A percentile compares a stretch with the other conserved stretches of the same genome.
Conservation (phyloP, 2,888 invertebrate genomes). For the Monochamus alternatus region DNA sequence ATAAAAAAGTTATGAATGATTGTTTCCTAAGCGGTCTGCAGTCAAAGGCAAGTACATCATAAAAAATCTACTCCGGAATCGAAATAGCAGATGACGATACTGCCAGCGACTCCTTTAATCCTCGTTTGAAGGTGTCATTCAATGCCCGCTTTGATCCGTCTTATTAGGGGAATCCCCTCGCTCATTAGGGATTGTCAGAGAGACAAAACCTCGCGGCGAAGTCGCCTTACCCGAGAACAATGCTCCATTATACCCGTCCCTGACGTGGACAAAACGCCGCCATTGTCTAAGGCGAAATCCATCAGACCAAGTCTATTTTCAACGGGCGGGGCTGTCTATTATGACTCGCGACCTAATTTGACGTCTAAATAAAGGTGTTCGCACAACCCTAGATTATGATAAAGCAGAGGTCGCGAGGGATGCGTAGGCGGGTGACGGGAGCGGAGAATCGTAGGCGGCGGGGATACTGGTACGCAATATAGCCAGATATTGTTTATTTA, state of each 20-base stretch:
- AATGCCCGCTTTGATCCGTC: not conserved
- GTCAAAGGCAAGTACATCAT: no score
- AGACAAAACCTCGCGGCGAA: slow-evolving; percentile 17
- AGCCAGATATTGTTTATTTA: no score
- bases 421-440: not conserved
- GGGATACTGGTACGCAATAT: no score
- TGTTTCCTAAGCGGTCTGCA: no score
- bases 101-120: no score
- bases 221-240: slow-evolving; percentile 23
- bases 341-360: slow-evolving; percentile 5
- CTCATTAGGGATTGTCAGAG: slow-evolving; percentile 27
- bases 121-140: not conserved
- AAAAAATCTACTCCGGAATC: no score
- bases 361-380: slow-evolving; percentile 27
- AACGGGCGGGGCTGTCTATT: slow-evolving; percentile 1
- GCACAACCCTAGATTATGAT: slow-evolving; percentile 24
- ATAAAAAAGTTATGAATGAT: no score
- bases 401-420: not conserved
- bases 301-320: not conserved
- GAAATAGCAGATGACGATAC: no score
- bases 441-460: not conserved
- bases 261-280: slow-evolving; percentile 2
- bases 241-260: slow-evolving; percentile 15
- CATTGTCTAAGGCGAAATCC: not conserved
- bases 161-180: not conserved